phyloP scores from a whole-genome alignment of 2,888 invertebrate genomes.

The Elmis aenea region DNA sequence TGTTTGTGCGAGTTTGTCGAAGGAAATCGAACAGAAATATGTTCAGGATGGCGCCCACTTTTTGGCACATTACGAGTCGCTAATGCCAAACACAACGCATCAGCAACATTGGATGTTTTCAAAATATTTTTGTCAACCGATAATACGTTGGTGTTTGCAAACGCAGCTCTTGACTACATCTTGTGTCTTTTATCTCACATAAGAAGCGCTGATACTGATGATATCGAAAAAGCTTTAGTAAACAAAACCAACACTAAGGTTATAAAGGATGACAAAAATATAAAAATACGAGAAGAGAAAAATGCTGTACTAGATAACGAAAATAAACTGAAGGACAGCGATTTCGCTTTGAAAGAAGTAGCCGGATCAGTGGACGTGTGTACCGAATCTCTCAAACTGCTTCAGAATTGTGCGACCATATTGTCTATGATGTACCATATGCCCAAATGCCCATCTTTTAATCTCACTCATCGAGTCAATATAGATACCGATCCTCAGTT shows the following conservation, averaged over 20 bases:
- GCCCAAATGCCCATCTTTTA: conserved; percentile 91
- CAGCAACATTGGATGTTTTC: conserved; percentile 83
- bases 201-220: conserved; percentile 56
- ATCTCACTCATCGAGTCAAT: conserved; percentile 79
- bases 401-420: conserved; percentile 82
- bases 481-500: conserved; percentile 72
- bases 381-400: conserved; percentile 76
- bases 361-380: conserved; percentile 54
- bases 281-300: conserved; percentile 13
- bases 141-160: conserved; percentile 88
- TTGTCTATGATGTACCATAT: conserved; percentile 89
- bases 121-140: conserved; percentile 90
- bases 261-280: conserved; percentile 13
- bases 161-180: conserved; percentile 91
- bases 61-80: conserved; percentile 92
- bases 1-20: conserved; percentile 96
- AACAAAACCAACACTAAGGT: conserved; percentile 6
- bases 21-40: conserved; percentile 86
- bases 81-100: conserved; percentile 61
- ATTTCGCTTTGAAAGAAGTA: conserved; percentile 33
- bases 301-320: conserved; percentile 10
- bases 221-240: conserved; percentile 8
- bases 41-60: conserved; percentile 93
- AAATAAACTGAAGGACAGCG: conserved; percentile 24
- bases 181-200: conserved; percentile 78